Evolutionary conservation across 2,113 vertebrate genomes (phyloP).

Genomic region (Chlorodrepanis virens): DNA sequence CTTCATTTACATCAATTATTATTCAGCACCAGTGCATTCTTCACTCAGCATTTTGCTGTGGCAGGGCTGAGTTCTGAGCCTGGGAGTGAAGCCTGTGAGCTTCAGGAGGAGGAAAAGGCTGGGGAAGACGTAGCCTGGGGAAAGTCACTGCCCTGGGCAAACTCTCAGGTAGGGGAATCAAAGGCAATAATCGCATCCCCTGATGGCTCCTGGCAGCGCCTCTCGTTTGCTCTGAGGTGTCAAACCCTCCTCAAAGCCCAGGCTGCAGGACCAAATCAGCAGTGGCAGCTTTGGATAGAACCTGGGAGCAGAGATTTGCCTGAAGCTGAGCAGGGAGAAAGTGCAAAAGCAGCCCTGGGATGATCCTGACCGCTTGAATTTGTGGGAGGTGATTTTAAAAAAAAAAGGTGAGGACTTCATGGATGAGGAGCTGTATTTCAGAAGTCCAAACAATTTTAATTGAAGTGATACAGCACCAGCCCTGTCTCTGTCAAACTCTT

Average conservation of each 20-base stretch:
- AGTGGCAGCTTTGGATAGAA: neutral
- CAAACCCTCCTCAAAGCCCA: neutral
- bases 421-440: neutral
- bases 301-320: neutral
- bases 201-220: neutral
- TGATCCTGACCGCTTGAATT: neutral
- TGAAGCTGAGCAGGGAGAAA: neutral
- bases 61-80: neutral
- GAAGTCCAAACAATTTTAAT: neutral
- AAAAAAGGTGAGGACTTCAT: neutral
- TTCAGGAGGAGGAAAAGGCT: accelerated
- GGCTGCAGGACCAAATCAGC: neutral
- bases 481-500: neutral
- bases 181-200: neutral
- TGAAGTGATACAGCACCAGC: neutral
- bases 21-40: neutral
- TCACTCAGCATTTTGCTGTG: neutral
- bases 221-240: neutral
- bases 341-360: neutral
- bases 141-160: neutral
- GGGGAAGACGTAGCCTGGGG: neutral
- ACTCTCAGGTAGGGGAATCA: neutral
- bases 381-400: neutral
- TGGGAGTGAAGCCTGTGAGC: neutral
- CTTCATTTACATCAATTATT: constrained; percentile 2